Evolutionary conservation across 2,113 vertebrate genomes (phyloP).

Genomic region (Danio rerio): GRCz12tu NC_133179.1:1701001-1701500

Average conservation of each 20-base stretch:
- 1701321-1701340: background rate
- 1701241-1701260: background rate
- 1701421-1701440: background rate
- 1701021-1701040: too few relatives aligned
- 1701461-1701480: conserved; percentile 9
- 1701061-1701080: too few relatives aligned
- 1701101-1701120: too few relatives aligned
- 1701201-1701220: too few relatives aligned
- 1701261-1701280: too few relatives aligned
- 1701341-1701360: background rate
- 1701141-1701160: background rate
- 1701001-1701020: too few relatives aligned
- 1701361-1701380: background rate
- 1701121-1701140: too few relatives aligned
- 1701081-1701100: too few relatives aligned
- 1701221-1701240: background rate
- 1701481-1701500: too few relatives aligned
- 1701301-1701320: too few relatives aligned
- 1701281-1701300: too few relatives aligned
- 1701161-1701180: background rate
- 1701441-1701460: background rate
- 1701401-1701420: background rate
- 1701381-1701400: background rate
- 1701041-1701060: too few relatives aligned
- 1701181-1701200: background rate